Percentiles rank a stretch among this genome's conserved stretches.
These are phyloP conservation scores for Anoplophora glabripennis DNA, from an alignment of 1,140 invertebrate species.

Conservation along the genomic window DNA sequence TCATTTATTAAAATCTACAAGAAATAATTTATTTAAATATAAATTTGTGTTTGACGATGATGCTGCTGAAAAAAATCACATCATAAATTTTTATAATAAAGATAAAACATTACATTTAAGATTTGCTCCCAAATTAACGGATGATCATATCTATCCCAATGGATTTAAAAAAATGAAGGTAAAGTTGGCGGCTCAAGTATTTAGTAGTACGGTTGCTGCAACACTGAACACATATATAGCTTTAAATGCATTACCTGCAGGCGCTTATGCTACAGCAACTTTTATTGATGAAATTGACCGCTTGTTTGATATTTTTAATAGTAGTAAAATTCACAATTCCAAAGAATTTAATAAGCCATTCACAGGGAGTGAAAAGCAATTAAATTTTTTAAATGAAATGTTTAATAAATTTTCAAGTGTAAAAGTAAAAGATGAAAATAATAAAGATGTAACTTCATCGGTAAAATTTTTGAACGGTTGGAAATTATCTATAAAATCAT, in stretches of 20 bases:
- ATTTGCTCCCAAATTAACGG: conserved; percentile 30
- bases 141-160: conserved; percentile 39
- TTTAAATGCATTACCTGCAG: conserved; percentile 22
- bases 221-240: conserved; percentile 29
- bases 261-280: conserved; percentile 15
- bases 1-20: conserved; percentile 30
- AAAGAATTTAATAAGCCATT: too few relatives aligned
- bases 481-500: too few relatives aligned
- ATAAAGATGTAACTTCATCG: too few relatives aligned
- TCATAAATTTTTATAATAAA: conserved; percentile 17
- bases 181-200: conserved; percentile 38
- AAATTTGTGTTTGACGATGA: conserved; percentile 11
- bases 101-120: conserved; percentile 21
- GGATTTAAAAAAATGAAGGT: conserved; percentile 41
- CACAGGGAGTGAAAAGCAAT: too few relatives aligned
- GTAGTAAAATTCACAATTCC: too few relatives aligned
- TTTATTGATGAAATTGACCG: conserved; percentile 22
- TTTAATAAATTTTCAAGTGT: too few relatives aligned
- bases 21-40: conserved; percentile 32
- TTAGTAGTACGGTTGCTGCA: conserved; percentile 36
- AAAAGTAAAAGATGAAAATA: too few relatives aligned
- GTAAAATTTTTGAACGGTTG: too few relatives aligned
- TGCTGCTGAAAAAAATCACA: neutral
- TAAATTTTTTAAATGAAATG: too few relatives aligned
- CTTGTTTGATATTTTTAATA: too few relatives aligned